Evolutionary conservation across 2,888 invertebrate genomes (phyloP).

Genomic region (Cistogaster globosa): DNA sequence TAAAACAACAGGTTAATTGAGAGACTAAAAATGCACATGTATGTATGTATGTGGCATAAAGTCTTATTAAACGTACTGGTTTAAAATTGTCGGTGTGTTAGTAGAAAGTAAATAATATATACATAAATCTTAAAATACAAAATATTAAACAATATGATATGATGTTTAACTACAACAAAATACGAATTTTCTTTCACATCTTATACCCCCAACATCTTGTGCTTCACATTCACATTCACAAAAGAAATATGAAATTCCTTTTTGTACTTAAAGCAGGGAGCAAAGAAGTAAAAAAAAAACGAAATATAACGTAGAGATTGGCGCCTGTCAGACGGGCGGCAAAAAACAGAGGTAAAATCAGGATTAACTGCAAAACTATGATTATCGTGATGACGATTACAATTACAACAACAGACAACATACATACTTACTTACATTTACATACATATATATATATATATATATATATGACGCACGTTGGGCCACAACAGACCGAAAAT

Average conservation of each 20-base stretch:
- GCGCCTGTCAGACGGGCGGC: conserved; percentile 81
- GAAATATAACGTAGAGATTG: conserved; percentile 73
- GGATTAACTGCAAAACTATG: conserved; percentile 81
- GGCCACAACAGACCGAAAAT: too few relatives aligned
- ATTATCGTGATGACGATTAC: conserved; percentile 82
- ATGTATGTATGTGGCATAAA: too few relatives aligned
- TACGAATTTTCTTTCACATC: conserved; percentile 37
- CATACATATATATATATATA: too few relatives aligned
- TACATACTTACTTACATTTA: conserved; percentile 39
- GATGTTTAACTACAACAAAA: conserved; percentile 51
- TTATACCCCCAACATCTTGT: conserved; percentile 27
- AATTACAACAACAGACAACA: conserved; percentile 63
- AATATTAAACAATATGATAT: conserved; percentile 66
- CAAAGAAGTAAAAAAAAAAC: conserved; percentile 48
- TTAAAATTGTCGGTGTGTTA: conserved; percentile 5
- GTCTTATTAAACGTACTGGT: too few relatives aligned
- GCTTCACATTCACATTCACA: conserved; percentile 16
- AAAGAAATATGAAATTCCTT: conserved; percentile 67
- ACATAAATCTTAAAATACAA: conserved; percentile 61
- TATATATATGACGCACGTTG: neutral
- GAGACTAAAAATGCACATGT: too few relatives aligned
- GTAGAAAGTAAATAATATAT: conserved; percentile 46
- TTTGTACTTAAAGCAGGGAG: conserved; percentile 59
- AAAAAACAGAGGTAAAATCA: conserved; percentile 81
- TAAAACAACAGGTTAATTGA: too few relatives aligned